Percentiles rank a stretch among this genome's conserved stretches.
These are phyloP conservation scores for Caenorhabditis elegans DNA, from an alignment of 1,140 invertebrate species.

Conservation along the genomic window DNA sequence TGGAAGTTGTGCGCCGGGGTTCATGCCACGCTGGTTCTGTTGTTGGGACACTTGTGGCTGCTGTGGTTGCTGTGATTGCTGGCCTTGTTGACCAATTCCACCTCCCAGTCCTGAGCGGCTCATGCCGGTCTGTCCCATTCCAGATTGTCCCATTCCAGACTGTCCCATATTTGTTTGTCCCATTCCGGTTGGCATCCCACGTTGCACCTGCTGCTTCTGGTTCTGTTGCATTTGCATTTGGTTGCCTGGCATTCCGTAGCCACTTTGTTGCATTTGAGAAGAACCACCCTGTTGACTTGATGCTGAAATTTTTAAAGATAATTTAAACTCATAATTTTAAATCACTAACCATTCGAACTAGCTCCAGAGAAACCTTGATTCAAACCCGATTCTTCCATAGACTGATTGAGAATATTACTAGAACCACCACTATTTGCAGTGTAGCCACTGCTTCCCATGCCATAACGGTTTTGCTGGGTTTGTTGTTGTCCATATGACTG, in stretches of 20 bases:
- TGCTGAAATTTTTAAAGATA: neutral
- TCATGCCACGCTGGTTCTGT: neutral
- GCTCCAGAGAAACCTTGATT: neutral
- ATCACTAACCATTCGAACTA: neutral
- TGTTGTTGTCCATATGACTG: neutral
- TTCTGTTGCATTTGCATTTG: neutral
- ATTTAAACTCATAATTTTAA: neutral
- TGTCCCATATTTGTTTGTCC: neutral
- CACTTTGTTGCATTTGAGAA: neutral
- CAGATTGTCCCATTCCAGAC: neutral
- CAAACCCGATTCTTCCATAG: neutral
- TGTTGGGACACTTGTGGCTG: neutral
- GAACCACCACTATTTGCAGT: no score
- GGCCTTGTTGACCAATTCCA: neutral
- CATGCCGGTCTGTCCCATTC: neutral
- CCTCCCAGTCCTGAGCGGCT: neutral
- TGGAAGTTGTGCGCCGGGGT: neutral
- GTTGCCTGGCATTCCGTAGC: neutral
- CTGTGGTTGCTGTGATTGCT: neutral
- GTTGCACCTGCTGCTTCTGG: neutral
- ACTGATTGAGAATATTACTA: neutral
- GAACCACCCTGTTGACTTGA: neutral
- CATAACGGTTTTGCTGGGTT: neutral
- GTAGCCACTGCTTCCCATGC: neutral
- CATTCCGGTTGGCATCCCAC: neutral